Base-by-base conservation (phyloP, 2,797 vertebrate genomes). In the Austrolebias charrua region DNA sequence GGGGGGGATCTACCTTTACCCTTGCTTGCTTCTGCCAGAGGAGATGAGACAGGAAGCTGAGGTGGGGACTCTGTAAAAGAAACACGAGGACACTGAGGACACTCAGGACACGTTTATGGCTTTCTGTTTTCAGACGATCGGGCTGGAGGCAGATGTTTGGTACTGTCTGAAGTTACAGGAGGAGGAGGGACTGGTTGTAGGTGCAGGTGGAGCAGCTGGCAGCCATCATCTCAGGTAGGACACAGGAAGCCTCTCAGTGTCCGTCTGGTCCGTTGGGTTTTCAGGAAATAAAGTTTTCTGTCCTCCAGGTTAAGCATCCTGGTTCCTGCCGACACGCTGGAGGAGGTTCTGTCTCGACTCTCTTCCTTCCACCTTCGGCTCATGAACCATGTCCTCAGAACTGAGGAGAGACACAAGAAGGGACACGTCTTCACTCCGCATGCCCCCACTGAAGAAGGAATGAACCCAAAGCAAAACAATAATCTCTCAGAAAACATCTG, bases 1-100 rank as follows among this genome's bases (percentile, higher is more conserved):
- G 67, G 90, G 83, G 0, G 90, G 90, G 29, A 47, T 91, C 66
- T 91, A 75, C 69, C 71, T 90, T n/a, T 91, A 82, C 47, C 88
- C 88, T 31, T 47, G 52, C 5, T 75, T 93, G 38, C n/a, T 60
- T 44, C 61, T 89, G 38, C 81, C 88, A 2, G 4, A 62, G 14
- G 63, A 19, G 43, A 58, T 85, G 1, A 47, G 42, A 5, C 33
- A 74, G 51, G 61, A 80, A 48, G 89, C 85, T 24, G 19, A 84
- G 86, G 90, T 91, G 59, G 18, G 69, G n/a, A 52, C 16, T 29
- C 35, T 24, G 24, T 1, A 24, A 24, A 24, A 24, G 24, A 24
- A 24, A 24, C 24, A 24, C 24, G 24, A 24, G 24, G 24, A 24
- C 24, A 24, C 24, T 24, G 24, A 24, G 24, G 24, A 24, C 24